Percentiles rank a stretch among this genome's conserved stretches.
Evolutionary conservation across 2,797 vertebrate genomes (phyloP).

Genomic region (Danio tinwini): DNA sequence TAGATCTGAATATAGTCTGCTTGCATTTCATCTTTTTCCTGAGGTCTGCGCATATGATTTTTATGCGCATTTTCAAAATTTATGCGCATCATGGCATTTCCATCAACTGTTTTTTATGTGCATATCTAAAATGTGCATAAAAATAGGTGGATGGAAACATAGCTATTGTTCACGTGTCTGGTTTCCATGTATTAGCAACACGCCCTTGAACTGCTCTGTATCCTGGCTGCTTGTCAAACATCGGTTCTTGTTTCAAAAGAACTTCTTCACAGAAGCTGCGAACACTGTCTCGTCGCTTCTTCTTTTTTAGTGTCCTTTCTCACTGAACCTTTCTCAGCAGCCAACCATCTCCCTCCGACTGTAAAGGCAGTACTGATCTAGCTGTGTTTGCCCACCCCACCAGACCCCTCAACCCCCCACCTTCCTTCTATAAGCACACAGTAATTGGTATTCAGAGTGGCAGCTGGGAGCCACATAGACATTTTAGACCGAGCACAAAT

Average conservation of each 20-base stretch:
- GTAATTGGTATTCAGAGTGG: constrained; percentile 86
- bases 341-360: constrained; percentile 2
- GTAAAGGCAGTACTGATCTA: constrained; percentile 31
- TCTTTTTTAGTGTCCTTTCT: not conserved
- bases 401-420: constrained; percentile 50
- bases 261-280: not conserved
- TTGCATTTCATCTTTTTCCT: too few relatives aligned
- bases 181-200: not conserved
- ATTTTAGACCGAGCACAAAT: constrained; percentile 74
- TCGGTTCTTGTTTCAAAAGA: not conserved
- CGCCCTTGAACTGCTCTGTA: not conserved
- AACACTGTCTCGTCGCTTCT: not conserved
- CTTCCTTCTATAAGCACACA: constrained; percentile 73
- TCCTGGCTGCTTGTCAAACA: not conserved
- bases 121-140: too few relatives aligned
- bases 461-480: constrained; percentile 84
- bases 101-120: too few relatives aligned
- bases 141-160: too few relatives aligned
- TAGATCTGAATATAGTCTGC: too few relatives aligned
- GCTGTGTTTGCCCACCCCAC: constrained; percentile 4
- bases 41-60: too few relatives aligned
- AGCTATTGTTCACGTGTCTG: not conserved
- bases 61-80: too few relatives aligned
- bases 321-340: constrained; percentile 32
- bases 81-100: too few relatives aligned